Percentiles rank a stretch among this genome's conserved stretches.
Conservation (phyloP, 1,140 invertebrate species). For the Lanistes nyassanus region DNA sequence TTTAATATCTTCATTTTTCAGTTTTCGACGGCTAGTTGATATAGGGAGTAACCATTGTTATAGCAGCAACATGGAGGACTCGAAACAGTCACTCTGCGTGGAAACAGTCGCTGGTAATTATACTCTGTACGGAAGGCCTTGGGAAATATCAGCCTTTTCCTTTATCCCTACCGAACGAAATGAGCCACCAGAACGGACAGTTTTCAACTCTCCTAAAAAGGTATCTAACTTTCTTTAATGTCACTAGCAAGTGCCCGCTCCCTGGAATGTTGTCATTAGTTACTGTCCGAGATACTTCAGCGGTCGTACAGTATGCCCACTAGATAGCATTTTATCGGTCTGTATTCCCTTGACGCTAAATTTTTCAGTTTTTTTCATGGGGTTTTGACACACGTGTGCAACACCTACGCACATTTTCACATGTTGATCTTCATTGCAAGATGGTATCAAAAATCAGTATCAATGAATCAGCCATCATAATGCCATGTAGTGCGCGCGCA, state of each 20-base stretch:
- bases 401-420: background rate
- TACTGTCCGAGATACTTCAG: background rate
- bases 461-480: background rate
- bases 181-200: constrained; percentile 55
- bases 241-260: constrained; percentile 7
- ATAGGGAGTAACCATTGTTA: background rate
- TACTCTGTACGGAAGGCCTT: constrained; percentile 53
- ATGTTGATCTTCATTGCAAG: too few relatives aligned
- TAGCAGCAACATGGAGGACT: constrained; percentile 5
- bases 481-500: background rate
- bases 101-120: constrained; percentile 20
- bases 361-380: background rate
- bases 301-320: background rate
- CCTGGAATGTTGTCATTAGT: constrained; percentile 13
- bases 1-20: background rate
- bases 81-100: background rate
- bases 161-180: constrained; percentile 58
- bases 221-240: constrained; percentile 35
- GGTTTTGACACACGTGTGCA: background rate
- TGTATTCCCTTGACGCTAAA: background rate
- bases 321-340: too few relatives aligned
- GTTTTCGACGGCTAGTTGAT: background rate
- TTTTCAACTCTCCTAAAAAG: constrained; percentile 59
- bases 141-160: constrained; percentile 64
- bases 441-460: too few relatives aligned